phyloP scores from a whole-genome alignment of 2,797 vertebrate genomes.

The Scyliorhinus canicula region DNA sequence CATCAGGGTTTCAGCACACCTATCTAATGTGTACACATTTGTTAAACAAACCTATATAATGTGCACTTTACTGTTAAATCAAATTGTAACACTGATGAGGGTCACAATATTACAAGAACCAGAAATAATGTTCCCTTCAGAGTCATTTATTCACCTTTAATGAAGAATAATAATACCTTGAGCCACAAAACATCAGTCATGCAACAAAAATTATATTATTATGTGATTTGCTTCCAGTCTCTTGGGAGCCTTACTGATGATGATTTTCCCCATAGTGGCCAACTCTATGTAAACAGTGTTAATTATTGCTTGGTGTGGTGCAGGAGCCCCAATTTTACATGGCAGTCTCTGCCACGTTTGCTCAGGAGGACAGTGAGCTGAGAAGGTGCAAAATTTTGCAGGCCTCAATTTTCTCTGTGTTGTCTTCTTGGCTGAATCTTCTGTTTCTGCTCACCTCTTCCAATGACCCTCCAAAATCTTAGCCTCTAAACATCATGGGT shows the following conservation, averaged over 20 bases:
- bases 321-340: background rate
- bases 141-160: background rate
- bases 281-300: background rate
- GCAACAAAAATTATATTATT: background rate
- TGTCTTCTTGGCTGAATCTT: background rate
- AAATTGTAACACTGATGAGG: background rate
- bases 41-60: constrained; percentile 18
- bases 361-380: background rate
- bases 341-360: background rate
- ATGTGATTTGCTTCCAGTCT: background rate
- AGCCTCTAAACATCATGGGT: background rate
- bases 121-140: background rate
- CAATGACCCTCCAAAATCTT: too few species aligned
- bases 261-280: background rate
- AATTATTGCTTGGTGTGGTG: background rate
- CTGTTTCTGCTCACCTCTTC: background rate
- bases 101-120: background rate
- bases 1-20: background rate
- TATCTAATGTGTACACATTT: background rate
- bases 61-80: background rate
- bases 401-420: background rate
- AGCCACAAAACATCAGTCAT: background rate
- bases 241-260: background rate
- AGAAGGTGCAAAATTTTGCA: background rate
- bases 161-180: background rate